These are phyloP conservation scores for Falco cherrug DNA, from an alignment of 2,797 vertebrate genomes.

Conservation along the genomic window DNA sequence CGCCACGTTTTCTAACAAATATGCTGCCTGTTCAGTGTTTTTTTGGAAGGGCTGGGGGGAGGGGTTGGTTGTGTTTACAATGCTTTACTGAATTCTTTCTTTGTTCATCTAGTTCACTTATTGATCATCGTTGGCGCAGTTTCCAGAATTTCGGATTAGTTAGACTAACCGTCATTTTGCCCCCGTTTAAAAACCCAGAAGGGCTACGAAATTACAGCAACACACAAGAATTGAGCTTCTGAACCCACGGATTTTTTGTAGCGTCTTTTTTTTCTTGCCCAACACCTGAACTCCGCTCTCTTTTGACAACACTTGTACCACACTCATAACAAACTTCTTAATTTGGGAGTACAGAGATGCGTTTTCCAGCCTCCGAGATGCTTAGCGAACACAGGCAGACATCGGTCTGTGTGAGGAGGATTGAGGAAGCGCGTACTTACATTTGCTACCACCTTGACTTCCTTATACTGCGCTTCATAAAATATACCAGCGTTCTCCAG, in stretches of 20 bases:
- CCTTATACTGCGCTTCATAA: constrained; percentile 97
- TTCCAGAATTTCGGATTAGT: background rate
- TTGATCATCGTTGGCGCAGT: rapidly evolving
- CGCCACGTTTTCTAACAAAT: background rate
- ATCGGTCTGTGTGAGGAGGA: rapidly evolving
- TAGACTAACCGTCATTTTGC: background rate
- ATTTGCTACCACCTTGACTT: constrained; percentile 97
- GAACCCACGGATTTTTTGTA: background rate
- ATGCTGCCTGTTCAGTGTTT: rapidly evolving
- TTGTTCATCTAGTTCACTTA: rapidly evolving
- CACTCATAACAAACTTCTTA: rapidly evolving
- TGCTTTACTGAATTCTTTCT: background rate
- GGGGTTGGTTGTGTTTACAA: background rate
- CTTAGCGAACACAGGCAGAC: rapidly evolving
- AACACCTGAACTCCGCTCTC: background rate
- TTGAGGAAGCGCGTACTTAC: constrained; percentile 76
- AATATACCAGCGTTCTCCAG: constrained; percentile 95
- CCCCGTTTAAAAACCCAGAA: background rate
- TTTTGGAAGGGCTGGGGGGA: background rate
- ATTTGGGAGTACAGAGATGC: background rate
- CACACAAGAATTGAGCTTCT: rapidly evolving
- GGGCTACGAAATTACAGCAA: background rate
- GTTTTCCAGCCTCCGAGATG: rapidly evolving
- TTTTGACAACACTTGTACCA: background rate
- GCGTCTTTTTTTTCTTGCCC: rapidly evolving